Base-by-base conservation (phyloP, 2,113 vertebrate species). In the Gyps fulvus region DNA sequence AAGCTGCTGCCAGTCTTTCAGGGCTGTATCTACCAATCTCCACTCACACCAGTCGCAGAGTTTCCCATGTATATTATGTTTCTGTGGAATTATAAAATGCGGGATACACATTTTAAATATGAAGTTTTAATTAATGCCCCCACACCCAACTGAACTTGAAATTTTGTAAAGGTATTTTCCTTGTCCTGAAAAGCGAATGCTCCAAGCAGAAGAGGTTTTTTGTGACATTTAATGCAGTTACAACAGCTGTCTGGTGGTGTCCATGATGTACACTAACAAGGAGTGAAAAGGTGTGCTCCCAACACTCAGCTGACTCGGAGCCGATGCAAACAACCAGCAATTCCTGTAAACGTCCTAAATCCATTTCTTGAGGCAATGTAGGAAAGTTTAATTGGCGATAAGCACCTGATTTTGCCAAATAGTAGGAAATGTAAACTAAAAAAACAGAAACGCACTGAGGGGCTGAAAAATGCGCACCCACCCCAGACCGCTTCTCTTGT, bases 181-280 rank as follows among this genome's bases (percentile, higher is more conserved):
- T 32, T 18, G 11, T 16, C 38, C 50, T 32, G 6, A 13, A 13
- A 26, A 78, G n/a, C 0, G 2, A 43, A 54, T 9, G 26, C 40
- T 90, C 8, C 15, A 2, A 54, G 63, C 36, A 27, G 67, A 8
- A 42, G 54, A 55, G 79, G 11, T 2, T 76, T 52, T 36, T 34
- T 32, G 26, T 63, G 88, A 4, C 7, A 0, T 3, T 32, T 3
- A 3, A 9, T 9, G 32, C 36, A 26, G 32, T 32, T 32, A 1
- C 43, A 25, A 1, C 8, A 45, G 34, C 40, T 42, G 22, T 7
- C 32, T 23, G 59, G 32, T 38, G 58, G 7, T 72, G 50, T 10
- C 82, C 12, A 3, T 26, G 1, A 3, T 0, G 5, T 18, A 2
- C 29, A 1, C 4, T 15, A 19, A 11, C 9, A 2, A 7, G 67